These are phyloP conservation scores for Tachina fera DNA, from an alignment of 2,888 invertebrate species.

Conservation along the genomic window DNA sequence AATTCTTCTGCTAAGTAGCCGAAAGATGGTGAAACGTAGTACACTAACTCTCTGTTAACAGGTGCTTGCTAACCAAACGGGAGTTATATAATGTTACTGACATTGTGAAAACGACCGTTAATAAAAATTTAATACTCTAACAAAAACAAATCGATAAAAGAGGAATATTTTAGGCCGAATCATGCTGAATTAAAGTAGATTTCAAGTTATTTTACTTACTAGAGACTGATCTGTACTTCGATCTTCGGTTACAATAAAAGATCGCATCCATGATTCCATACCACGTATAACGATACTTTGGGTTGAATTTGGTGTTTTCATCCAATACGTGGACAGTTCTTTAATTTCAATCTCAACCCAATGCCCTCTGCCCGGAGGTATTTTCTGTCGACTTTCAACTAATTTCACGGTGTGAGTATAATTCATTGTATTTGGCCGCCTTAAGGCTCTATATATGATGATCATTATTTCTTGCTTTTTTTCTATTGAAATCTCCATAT, in stretches of 20 bases:
- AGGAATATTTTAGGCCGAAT: too few species aligned
- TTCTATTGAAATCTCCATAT: slow-evolving; percentile 57
- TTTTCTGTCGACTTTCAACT: slow-evolving; percentile 78
- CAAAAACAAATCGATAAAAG: not conserved
- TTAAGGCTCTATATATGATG: slow-evolving; percentile 77
- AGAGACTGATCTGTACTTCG: slow-evolving; percentile 82
- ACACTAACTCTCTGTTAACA: too few species aligned
- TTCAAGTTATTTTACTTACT: slow-evolving; percentile 74
- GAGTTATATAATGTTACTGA: too few species aligned
- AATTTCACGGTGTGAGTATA: slow-evolving; percentile 79
- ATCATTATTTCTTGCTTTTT: slow-evolving; percentile 77
- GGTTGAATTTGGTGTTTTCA: slow-evolving; percentile 88
- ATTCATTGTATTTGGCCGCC: slow-evolving; percentile 75
- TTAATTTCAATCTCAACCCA: slow-evolving; percentile 91
- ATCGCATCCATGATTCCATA: slow-evolving; percentile 85
- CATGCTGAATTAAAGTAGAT: too few species aligned
- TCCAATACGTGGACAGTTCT: slow-evolving; percentile 90
- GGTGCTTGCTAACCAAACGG: too few species aligned
- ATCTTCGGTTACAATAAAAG: slow-evolving; percentile 60
- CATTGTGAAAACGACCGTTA: too few species aligned
- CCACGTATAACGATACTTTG: slow-evolving; percentile 90
- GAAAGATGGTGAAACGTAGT: too few species aligned
- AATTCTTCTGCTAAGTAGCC: too few species aligned
- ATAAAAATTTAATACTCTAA: too few species aligned
- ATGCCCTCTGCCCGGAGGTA: slow-evolving; percentile 79